These are phyloP conservation scores for Frieseomelitta varia DNA, from an alignment of 1,140 invertebrate genomes.

Conservation along the genomic window DNA sequence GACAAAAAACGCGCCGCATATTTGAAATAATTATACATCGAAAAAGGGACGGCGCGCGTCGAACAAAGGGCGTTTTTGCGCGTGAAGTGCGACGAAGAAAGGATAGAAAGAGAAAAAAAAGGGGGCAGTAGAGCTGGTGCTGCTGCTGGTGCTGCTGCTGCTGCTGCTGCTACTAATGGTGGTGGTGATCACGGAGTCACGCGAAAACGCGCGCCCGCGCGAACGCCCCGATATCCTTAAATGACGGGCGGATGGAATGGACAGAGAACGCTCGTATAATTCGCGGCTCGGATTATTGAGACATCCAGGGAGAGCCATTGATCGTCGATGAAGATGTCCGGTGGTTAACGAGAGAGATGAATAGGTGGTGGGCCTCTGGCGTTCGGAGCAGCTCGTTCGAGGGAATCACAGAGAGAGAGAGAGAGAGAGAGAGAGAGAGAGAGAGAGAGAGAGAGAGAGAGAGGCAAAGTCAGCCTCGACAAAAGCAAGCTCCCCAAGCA, in stretches of 20 bases:
- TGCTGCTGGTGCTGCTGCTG: too few relatives aligned
- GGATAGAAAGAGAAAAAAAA: neutral
- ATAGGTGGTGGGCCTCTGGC: conserved; percentile 51
- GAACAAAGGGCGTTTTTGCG: conserved; percentile 7
- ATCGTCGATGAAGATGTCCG: conserved; percentile 65
- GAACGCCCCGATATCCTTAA: neutral
- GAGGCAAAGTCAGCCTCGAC: neutral
- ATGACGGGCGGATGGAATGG: neutral
- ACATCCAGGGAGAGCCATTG: conserved; percentile 54
- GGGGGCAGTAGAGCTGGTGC: too few relatives aligned
- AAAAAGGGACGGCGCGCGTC: conserved; percentile 5
- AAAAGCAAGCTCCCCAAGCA: conserved; percentile 31
- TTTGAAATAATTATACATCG: conserved; percentile 5
- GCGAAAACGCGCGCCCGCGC: neutral
- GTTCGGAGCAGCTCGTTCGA: conserved; percentile 48
- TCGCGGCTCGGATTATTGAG: conserved; percentile 60
- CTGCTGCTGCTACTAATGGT: too few relatives aligned
- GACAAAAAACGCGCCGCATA: neutral
- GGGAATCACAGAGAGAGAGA: conserved; percentile 7
- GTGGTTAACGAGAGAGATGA: conserved; percentile 65
- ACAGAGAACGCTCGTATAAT: conserved; percentile 43
- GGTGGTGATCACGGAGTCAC: conserved; percentile 25
- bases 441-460: neutral
- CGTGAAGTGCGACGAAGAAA: neutral
- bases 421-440: neutral